phyloP scores from a whole-genome alignment of 2,113 vertebrate genomes.

The Myrmecophaga tridactyla region DNA sequence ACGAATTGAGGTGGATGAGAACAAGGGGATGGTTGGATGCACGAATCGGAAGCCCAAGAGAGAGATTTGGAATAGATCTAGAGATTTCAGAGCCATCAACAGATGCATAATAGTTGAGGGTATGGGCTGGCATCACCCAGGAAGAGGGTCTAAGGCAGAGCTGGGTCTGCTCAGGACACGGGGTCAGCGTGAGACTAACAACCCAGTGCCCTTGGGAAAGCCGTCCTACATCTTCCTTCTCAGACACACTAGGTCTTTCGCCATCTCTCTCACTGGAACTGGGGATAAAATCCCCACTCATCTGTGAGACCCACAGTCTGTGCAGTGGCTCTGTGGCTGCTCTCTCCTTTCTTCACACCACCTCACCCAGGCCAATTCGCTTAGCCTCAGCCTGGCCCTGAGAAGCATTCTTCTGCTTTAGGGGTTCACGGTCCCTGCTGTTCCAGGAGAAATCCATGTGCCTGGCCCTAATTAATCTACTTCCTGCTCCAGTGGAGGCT shows the following conservation, averaged over 20 bases:
- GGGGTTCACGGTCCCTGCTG: not conserved
- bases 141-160: not conserved
- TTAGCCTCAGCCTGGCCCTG: not conserved
- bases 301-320: too few species aligned
- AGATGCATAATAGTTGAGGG: not conserved
- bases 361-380: not conserved
- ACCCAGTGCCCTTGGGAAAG: too few species aligned
- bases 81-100: not conserved
- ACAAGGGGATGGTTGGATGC: not conserved
- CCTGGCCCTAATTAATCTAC: not conserved
- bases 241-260: not conserved
- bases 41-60: not conserved
- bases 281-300: not conserved
- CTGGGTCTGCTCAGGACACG: not conserved
- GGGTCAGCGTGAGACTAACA: not conserved
- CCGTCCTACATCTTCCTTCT: not conserved
- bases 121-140: not conserved
- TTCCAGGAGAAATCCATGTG: not conserved
- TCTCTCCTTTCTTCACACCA: too few species aligned
- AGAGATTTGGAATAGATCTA: not conserved
- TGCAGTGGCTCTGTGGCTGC: rapidly evolving
- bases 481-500: too few species aligned
- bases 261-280: not conserved
- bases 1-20: not conserved
- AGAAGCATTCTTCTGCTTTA: not conserved